A percentile compares a stretch with the other conserved stretches of the same genome.
Conservation (phyloP, 2,113 vertebrate genomes). For the zebrafish (Danio rerio) region GRCz12tu NC_133197.1:16363501-16364000, state of each 20-base stretch:
- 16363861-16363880: background rate
- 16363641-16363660: background rate
- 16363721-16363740: conserved; percentile 17
- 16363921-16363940: conserved; percentile 24
- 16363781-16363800: background rate
- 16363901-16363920: conserved; percentile 22
- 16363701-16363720: conserved; percentile 8
- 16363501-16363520: too few species aligned
- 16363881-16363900: conserved; percentile 18
- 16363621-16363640: too few species aligned
- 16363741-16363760: conserved; percentile 7
- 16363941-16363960: background rate
- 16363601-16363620: too few species aligned
- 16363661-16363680: background rate
- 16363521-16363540: too few species aligned
- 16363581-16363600: too few species aligned
- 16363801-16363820: background rate
- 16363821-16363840: background rate
- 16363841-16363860: background rate
- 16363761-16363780: background rate
- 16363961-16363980: too few species aligned
- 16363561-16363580: too few species aligned
- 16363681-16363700: background rate
- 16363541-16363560: too few species aligned
- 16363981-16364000: background rate